Evolutionary conservation across 2,113 vertebrate species (phyloP).

Genomic region (Sceloporus undulatus): DNA sequence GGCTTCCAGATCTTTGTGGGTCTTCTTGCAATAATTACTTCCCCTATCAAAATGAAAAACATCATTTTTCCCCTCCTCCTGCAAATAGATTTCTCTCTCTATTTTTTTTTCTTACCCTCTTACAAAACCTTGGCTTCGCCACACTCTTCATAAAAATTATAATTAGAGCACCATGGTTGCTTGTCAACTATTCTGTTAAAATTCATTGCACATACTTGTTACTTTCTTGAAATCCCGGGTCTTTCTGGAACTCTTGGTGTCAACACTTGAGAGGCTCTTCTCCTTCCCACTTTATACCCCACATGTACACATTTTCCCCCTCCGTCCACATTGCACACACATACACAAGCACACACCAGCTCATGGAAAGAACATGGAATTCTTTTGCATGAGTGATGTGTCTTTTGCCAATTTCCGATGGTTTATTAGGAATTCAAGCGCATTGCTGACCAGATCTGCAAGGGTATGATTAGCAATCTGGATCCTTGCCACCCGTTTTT

Average conservation of each 20-base stretch:
- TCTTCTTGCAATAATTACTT: conserved; percentile 84
- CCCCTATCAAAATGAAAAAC: conserved; percentile 81
- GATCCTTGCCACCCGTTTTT: conserved; percentile 78
- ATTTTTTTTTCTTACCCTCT: conserved; percentile 40
- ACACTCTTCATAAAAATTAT: conserved; percentile 70
- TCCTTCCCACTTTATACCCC: conserved; percentile 6
- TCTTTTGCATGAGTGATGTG: conserved; percentile 24
- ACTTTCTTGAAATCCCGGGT: conserved; percentile 49
- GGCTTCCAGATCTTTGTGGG: conserved; percentile 80
- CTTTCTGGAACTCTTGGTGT: conserved; percentile 50
- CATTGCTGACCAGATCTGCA: conserved; percentile 57
- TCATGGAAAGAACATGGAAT: conserved; percentile 36
- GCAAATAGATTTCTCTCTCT: conserved; percentile 76
- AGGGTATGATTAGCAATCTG: conserved; percentile 75
- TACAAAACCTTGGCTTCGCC: conserved; percentile 76
- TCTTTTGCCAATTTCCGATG: conserved; percentile 39
- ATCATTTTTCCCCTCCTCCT: conserved; percentile 72
- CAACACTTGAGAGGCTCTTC: conserved; percentile 34
- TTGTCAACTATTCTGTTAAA: conserved; percentile 49
- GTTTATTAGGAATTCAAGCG: conserved; percentile 72
- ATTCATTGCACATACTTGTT: conserved; percentile 25
- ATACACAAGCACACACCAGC: conserved; percentile 11
- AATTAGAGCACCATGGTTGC: conserved; percentile 75
- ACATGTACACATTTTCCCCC: background rate
- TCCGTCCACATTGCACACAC: background rate